Conservation (phyloP, 2,888 invertebrate genomes). For the Dicyrtomina minuta region DNA sequence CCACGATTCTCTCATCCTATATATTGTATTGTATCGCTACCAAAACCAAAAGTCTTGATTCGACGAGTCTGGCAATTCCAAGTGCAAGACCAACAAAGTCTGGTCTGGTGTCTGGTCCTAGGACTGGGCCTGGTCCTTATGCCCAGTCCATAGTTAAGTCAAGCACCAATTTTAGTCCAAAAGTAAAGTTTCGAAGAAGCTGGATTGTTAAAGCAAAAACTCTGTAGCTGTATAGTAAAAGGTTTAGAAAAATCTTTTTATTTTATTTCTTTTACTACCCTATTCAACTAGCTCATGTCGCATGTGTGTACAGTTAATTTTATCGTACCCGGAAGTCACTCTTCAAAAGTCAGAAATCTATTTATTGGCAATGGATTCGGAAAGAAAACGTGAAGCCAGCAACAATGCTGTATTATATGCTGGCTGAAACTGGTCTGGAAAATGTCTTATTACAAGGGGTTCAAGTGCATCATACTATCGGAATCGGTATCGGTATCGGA, state of each 20-base stretch:
- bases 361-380: not conserved
- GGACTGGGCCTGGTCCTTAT: too few relatives aligned
- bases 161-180: not conserved
- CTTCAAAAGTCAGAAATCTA: too few relatives aligned
- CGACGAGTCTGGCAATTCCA: too few relatives aligned
- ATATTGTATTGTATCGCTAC: too few relatives aligned
- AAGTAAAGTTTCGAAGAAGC: not conserved
- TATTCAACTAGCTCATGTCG: not conserved
- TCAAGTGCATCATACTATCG: too few relatives aligned
- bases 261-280: slow-evolving; percentile 11
- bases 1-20: not conserved
- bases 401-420: not conserved
- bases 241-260: slow-evolving; percentile 4
- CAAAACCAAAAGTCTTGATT: too few relatives aligned
- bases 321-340: too few relatives aligned
- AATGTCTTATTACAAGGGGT: too few relatives aligned
- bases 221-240: not conserved
- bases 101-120: too few relatives aligned
- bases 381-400: not conserved
- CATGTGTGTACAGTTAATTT: not conserved
- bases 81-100: too few relatives aligned
- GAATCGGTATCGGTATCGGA: too few relatives aligned
- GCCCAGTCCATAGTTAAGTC: slow-evolving; percentile 7
- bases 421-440: too few relatives aligned
- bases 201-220: not conserved